Conservation (phyloP, 1,140 invertebrate genomes). For the Bombus fervidus region DNA sequence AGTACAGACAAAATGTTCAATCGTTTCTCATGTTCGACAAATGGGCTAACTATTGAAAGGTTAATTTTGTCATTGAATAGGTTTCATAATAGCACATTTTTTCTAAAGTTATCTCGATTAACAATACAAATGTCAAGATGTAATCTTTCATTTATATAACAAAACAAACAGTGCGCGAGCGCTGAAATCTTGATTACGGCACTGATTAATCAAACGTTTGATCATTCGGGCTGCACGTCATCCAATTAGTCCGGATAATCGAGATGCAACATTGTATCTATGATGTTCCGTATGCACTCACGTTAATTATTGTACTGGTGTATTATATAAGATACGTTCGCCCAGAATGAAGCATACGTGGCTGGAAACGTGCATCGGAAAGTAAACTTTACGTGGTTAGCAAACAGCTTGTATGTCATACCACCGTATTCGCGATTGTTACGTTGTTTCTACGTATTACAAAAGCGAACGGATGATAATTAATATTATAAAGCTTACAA, state of each 20-base stretch:
- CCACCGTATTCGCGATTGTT: background rate
- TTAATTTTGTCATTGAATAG: background rate
- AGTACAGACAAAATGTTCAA: background rate
- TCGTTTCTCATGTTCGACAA: background rate
- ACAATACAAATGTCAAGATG: background rate
- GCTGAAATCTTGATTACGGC: conserved; percentile 31
- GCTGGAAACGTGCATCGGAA: conserved; percentile 28
- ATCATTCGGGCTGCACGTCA: conserved; percentile 38
- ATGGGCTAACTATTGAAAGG: background rate
- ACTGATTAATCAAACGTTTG: conserved; percentile 48
- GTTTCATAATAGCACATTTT: background rate
- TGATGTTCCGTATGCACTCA: conserved; percentile 36
- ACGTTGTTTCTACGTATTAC: background rate
- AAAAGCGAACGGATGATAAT: background rate
- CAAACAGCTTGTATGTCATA: background rate
- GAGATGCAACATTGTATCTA: conserved; percentile 31
- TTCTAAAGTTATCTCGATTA: background rate
- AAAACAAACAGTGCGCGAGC: background rate
- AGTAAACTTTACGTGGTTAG: conserved; percentile 39
- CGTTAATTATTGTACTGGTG: conserved; percentile 41
- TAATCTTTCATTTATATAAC: conserved; percentile 19
- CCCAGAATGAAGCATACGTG: conserved; percentile 24
- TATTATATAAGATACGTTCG: conserved; percentile 38
- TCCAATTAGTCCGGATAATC: conserved; percentile 50
- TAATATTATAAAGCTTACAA: background rate